Conservation (phyloP, 2,113 vertebrate species). For the Callithrix jacchus region DNA sequence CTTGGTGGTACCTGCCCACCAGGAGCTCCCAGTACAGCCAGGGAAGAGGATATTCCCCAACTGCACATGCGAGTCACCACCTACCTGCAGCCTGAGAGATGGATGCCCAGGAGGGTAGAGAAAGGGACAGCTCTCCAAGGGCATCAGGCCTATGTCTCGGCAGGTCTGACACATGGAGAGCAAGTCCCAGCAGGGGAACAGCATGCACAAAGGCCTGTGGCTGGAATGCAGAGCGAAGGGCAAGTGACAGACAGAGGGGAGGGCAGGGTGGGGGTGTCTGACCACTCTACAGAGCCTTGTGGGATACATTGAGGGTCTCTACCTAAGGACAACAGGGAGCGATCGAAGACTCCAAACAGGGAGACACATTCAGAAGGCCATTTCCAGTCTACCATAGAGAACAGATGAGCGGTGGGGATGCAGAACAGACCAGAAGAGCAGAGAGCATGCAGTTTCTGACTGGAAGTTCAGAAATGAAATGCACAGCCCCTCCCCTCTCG, state of each 20-base stretch:
- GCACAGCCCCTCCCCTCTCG: background rate
- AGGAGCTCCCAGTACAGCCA: background rate
- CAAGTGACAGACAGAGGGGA: background rate
- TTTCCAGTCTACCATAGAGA: background rate
- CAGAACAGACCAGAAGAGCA: background rate
- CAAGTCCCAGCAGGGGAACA: background rate
- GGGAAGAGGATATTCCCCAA: background rate
- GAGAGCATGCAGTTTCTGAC: background rate
- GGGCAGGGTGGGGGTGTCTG: no score
- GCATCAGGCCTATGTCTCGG: accelerated
- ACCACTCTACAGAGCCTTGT: accelerated
- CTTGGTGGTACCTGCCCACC: background rate
- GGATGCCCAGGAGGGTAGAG: background rate
- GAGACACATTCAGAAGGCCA: background rate
- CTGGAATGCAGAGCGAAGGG: background rate
- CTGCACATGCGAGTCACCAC: background rate
- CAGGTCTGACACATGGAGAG: background rate
- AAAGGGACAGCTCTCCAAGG: background rate
- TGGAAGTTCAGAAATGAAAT: background rate
- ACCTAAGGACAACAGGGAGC: background rate
- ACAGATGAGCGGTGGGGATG: background rate
- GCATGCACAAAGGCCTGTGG: background rate
- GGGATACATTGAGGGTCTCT: background rate
- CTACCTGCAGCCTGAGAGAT: no score
- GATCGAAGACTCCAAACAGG: background rate